Percentiles rank a stretch among this genome's conserved stretches.
Conservation (phyloP, 1,140 invertebrate genomes). For the Ditylenchus dipsaci region DNA sequence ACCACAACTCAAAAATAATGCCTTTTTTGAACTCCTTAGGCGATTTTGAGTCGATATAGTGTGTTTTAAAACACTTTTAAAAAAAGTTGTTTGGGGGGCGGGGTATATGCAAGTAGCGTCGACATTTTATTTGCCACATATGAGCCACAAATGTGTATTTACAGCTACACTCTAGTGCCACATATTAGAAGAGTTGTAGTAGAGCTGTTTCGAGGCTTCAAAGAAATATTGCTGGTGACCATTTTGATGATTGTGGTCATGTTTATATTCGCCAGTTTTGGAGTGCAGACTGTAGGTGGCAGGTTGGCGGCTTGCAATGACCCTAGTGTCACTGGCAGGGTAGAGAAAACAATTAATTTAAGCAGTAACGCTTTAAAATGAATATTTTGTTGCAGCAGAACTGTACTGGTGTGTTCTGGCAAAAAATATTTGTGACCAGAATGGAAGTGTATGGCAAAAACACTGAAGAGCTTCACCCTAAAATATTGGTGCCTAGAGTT, state of each 20-base stretch:
- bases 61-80: too few relatives aligned
- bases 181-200: constrained; percentile 99
- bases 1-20: too few relatives aligned
- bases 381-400: constrained; percentile 66
- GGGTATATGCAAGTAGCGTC: constrained; percentile 65
- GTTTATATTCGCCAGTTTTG: constrained; percentile 98
- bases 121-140: neutral
- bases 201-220: constrained; percentile 96
- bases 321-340: constrained; percentile 70
- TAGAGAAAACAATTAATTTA: constrained; percentile 3
- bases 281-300: constrained; percentile 94
- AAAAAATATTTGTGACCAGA: constrained; percentile 91
- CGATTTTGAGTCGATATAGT: too few relatives aligned
- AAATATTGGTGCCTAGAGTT: constrained; percentile 89
- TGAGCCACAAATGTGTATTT: neutral
- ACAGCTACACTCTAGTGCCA: constrained; percentile 83
- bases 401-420: constrained; percentile 89
- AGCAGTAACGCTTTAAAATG: neutral
- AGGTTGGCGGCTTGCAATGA: constrained; percentile 93
- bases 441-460: constrained; percentile 81
- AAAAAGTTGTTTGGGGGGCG: too few relatives aligned
- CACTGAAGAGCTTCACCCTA: constrained; percentile 75
- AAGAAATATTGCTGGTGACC: constrained; percentile 69
- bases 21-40: too few relatives aligned
- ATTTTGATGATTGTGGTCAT: constrained; percentile 93